Evolutionary conservation across 1,140 invertebrate species (phyloP).

Genomic region (Listronotus oregonensis): DNA sequence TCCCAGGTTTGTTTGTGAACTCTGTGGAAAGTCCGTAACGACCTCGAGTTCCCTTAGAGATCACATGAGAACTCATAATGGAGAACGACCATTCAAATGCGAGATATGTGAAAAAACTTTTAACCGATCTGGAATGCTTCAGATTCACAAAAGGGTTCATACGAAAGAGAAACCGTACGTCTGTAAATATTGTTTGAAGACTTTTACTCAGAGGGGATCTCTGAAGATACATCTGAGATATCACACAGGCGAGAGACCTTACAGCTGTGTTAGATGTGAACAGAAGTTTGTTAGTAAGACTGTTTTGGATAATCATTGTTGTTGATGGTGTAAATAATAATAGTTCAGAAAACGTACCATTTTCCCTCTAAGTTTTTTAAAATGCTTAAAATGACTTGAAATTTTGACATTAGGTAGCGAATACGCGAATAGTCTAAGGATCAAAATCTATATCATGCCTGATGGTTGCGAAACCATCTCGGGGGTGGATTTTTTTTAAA

Average conservation of each 20-base stretch:
- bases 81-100: conserved; percentile 58
- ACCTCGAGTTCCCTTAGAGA: conserved; percentile 55
- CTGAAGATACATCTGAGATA: conserved; percentile 52
- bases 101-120: conserved; percentile 59
- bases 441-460: too few relatives aligned
- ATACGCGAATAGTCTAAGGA: too few relatives aligned
- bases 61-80: conserved; percentile 61
- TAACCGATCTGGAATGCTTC: conserved; percentile 55
- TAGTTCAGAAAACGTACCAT: too few relatives aligned
- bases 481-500: too few relatives aligned
- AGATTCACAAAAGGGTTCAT: conserved; percentile 62
- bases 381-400: too few relatives aligned
- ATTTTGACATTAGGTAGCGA: too few relatives aligned
- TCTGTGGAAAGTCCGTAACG: conserved; percentile 59
- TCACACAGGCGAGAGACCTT: conserved; percentile 67
- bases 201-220: conserved; percentile 53
- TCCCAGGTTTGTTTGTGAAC: conserved; percentile 5
- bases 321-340: background rate
- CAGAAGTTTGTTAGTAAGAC: conserved; percentile 69
- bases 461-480: too few relatives aligned
- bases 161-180: conserved; percentile 76
- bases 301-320: conserved; percentile 16
- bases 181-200: conserved; percentile 69
- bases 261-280: conserved; percentile 64
- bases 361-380: too few relatives aligned